Base-by-base conservation (phyloP, 2,113 vertebrate genomes). In the Crocuta crocuta region DNA sequence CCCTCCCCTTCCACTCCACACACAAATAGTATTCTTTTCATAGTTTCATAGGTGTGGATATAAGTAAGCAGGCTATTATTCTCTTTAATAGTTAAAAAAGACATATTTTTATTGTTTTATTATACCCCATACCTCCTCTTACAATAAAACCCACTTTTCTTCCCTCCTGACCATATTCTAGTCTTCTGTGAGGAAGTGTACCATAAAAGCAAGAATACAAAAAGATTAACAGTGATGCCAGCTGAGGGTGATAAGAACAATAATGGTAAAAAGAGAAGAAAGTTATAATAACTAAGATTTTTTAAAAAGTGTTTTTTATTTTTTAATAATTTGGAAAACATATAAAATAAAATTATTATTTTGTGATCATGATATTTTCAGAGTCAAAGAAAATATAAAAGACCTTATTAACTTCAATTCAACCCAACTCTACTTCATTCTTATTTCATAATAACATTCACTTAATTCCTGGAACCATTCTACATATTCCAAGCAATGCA, bases 331-430 rank as follows among this genome's bases (percentile, higher is more conserved):
- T 70, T 93, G 13, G 5, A 66, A 84, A 84, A 21, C 61, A 76
- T 43, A 50, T 65, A 82, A 58, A 79, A 90, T 58, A 79, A 89
- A 96, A 78, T 33, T 48, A 61, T 13, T 87, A 61, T 17, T 82
- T 33, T 96, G n/a, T 96, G 4, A 61, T 79, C 16, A n/a, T 16
- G 87, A 21, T 74, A 86, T 53, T 95, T 86, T 82, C 35, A 85
- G 94, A 82, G 23, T 65, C 19, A 81, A 86, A 74, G 53, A 89
- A 95, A 94, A 61, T 43, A 11, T 80, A 13, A 55, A 13, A 74
- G 10, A 85, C 4, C 35, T 71, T 78, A 55, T 58, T 78, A 58
- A 95, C 80, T 63, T 89, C 2, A 45, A 35, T 73, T 53, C 39
- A 76, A 89, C 10, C 19, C 9, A 86, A 76, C 26, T 87, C 80